Percentiles rank a stretch among this genome's conserved stretches.
Evolutionary conservation across 2,888 invertebrate genomes (phyloP).

Genomic region (Drosophila buzzatii): DNA sequence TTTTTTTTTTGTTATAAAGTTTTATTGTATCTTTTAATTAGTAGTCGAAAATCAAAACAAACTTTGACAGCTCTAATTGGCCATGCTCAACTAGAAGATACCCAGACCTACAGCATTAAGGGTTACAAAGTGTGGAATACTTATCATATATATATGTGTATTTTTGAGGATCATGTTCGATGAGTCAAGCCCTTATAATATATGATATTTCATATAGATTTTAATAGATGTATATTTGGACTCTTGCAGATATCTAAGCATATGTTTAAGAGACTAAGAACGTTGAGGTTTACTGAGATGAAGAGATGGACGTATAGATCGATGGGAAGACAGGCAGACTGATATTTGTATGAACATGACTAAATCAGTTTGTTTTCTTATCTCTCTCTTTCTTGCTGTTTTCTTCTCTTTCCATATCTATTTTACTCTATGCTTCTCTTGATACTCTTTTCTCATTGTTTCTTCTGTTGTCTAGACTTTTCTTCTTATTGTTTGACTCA

Average conservation of each 20-base stretch:
- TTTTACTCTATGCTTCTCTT: too few relatives aligned
- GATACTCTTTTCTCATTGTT: too few relatives aligned
- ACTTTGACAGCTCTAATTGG: not conserved
- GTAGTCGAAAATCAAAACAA: not conserved
- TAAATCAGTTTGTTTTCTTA: too few relatives aligned
- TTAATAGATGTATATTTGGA: not conserved
- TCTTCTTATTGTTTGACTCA: too few relatives aligned
- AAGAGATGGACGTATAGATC: not conserved
- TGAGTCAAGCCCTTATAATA: not conserved
- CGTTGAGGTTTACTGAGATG: not conserved
- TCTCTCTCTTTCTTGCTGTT: not conserved
- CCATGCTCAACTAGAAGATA: not conserved
- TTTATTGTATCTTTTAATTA: slow-evolving; percentile 35
- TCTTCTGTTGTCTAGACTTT: too few relatives aligned
- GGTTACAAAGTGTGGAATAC: too few relatives aligned
- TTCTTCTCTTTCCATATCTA: too few relatives aligned
- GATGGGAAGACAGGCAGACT: not conserved
- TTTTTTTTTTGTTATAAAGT: not conserved
- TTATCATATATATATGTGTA: too few relatives aligned
- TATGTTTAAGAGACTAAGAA: not conserved
- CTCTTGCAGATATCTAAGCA: too few relatives aligned
- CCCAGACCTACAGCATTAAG: not conserved
- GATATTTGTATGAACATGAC: too few relatives aligned
- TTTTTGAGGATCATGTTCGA: not conserved
- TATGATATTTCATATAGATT: not conserved